A percentile compares a stretch with the other conserved stretches of the same genome.
Conservation (phyloP, 2,113 vertebrate species). For the Coreoperca whiteheadi region DNA sequence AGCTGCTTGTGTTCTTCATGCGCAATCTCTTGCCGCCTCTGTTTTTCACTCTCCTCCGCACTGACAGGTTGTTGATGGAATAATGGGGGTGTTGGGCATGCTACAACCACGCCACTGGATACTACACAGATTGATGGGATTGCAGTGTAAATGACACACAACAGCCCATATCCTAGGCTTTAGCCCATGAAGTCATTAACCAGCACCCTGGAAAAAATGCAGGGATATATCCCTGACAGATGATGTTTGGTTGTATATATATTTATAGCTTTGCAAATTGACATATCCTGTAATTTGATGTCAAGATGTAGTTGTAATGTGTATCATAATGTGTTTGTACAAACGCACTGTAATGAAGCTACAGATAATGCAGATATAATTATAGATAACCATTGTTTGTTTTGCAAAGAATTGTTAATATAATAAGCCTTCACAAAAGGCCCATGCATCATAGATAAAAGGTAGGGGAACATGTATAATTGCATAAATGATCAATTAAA, state of each 20-base stretch:
- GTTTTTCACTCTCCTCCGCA: slow-evolving; percentile 31
- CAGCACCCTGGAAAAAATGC: slow-evolving; percentile 23
- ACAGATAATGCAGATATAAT: slow-evolving; percentile 57
- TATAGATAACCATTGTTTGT: slow-evolving; percentile 67
- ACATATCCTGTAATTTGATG: slow-evolving; percentile 43
- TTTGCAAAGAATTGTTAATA: slow-evolving; percentile 44
- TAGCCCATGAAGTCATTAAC: slow-evolving; percentile 23
- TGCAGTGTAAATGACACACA: slow-evolving; percentile 45
- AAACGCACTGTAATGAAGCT: slow-evolving; percentile 42
- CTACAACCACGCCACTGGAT: slow-evolving; percentile 35
- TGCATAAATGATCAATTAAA: slow-evolving; percentile 53
- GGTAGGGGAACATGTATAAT: slow-evolving; percentile 26
- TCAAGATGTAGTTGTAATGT: slow-evolving; percentile 35
- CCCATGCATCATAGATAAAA: slow-evolving; percentile 45
- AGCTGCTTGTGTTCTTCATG: slow-evolving; percentile 29
- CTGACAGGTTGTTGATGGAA: slow-evolving; percentile 59
- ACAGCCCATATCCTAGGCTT: slow-evolving; percentile 15
- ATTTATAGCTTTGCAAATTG: slow-evolving; percentile 17
- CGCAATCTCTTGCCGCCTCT: slow-evolving; percentile 25
- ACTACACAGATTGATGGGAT: slow-evolving; percentile 44
- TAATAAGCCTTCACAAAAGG: slow-evolving; percentile 25
- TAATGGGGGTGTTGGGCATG: slow-evolving; percentile 49
- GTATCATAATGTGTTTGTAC: slow-evolving; percentile 43
- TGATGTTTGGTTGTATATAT: background rate
- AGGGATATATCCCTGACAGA: background rate